Evolutionary conservation across 2,113 vertebrate species (phyloP), one percentile per base, ranked within the genome.

Genomic region (Bombycilla garrulus): DNA sequence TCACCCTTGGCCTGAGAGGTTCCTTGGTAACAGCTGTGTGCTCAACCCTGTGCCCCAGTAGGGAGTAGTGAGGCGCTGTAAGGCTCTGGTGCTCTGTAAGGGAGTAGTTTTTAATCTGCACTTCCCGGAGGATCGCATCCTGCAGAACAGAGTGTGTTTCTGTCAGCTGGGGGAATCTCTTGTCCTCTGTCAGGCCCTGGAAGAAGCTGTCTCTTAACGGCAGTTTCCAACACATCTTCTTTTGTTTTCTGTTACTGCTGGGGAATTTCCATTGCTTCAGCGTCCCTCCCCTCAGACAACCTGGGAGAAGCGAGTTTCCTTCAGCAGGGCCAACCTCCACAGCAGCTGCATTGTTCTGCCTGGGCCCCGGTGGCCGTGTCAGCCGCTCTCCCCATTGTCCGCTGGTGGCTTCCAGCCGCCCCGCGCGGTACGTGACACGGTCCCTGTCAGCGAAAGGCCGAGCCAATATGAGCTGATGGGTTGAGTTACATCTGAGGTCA

Each of bases 181-280:
- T 90, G 38, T 88, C n/a, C 23, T 42, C 21, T 90, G 56, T 70
- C 38, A 67, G 51, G 11, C 29, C 44, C 44, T 73, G 76, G 57
- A 69, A 95, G 85, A 88, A 88, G 62, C 74, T 38, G 82, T 67
- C 60, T 95, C 54, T 83, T 88, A 92, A 74, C 12, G 0, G 57
- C 89, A 89, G 78, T 44, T 93, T 93, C 92, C 73, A 95, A 57
- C 86, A 95, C 93, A 81, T 96, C 64, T 94, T 90, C 95, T 95
- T 96, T 95, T 95, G 94, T 97, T 96, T 81, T 72, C 36, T 40
- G 74, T 89, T 89, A 69, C 57, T 92, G 93, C 89, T 91, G 89
- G 96, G 92, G 94, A 96, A 93, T 96, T 97, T 97, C 96, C 96
- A 97, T 69, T 94, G 86, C 96, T 92, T 60, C 70, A 72, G 73